A percentile compares a stretch with the other conserved stretches of the same genome.
These are phyloP conservation scores for Oxycera nigricornis DNA, from an alignment of 2,888 invertebrate genomes.

Conservation along the genomic window DNA sequence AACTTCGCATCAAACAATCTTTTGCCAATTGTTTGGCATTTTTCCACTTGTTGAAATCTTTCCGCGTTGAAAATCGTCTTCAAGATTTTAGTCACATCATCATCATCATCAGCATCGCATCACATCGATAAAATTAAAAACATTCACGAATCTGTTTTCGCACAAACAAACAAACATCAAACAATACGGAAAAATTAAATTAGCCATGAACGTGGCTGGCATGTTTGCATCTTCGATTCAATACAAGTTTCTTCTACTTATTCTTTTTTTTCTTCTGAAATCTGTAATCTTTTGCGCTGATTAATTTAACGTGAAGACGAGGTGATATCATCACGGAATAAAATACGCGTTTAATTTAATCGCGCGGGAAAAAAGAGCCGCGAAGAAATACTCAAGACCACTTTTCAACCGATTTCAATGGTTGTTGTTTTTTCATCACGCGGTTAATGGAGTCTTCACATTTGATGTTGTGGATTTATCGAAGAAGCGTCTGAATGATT, in stretches of 20 bases:
- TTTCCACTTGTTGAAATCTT: neutral
- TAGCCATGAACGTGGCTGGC: neutral
- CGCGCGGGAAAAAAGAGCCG: neutral
- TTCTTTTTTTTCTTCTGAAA: too few species aligned
- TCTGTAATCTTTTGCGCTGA: neutral
- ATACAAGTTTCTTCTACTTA: conserved; percentile 12
- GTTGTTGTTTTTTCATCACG: too few species aligned
- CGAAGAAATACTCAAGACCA: neutral
- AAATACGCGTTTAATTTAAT: neutral
- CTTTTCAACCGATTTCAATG: neutral
- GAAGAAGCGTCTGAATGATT: neutral
- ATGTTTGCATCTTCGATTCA: neutral
- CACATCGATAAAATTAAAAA: neutral
- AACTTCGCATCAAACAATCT: neutral
- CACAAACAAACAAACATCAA: neutral
- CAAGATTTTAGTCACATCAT: neutral
- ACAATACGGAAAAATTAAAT: neutral
- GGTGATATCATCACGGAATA: conserved; percentile 20
- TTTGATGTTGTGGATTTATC: neutral
- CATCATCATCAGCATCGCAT: neutral
- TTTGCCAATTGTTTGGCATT: neutral
- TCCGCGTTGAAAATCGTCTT: neutral
- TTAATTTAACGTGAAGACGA: neutral
- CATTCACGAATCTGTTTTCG: neutral
- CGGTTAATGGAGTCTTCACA: neutral